A percentile compares a stretch with the other conserved stretches of the same genome.
These are phyloP conservation scores for Ips nitidus DNA, from an alignment of 1,140 invertebrate species.

Conservation along the genomic window DNA sequence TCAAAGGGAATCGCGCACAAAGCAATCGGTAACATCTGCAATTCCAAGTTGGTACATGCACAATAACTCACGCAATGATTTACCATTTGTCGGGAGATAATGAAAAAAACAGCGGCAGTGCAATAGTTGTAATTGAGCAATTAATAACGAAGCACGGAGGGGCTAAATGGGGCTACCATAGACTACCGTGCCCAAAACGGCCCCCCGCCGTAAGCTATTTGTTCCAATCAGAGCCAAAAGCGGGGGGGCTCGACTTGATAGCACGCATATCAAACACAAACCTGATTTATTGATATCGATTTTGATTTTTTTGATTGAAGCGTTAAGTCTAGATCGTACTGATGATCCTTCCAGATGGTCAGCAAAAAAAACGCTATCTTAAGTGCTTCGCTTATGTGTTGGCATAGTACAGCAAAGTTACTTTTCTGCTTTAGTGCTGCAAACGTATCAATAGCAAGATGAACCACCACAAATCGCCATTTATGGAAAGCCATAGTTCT, in stretches of 20 bases:
- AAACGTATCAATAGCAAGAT: no score
- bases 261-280: slow-evolving; percentile 19
- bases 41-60: no score
- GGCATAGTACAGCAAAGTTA: no score
- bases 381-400: no score
- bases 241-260: slow-evolving; percentile 28
- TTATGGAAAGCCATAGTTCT: no score
- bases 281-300: slow-evolving; percentile 4
- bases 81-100: slow-evolving; percentile 21
- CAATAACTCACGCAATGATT: slow-evolving; percentile 14
- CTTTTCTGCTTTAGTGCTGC: no score
- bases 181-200: slow-evolving; percentile 35
- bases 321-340: no score
- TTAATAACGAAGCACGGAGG: slow-evolving; percentile 29
- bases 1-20: no score
- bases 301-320: neutral
- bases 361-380: no score
- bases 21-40: no score
- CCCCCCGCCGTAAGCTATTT: slow-evolving; percentile 23
- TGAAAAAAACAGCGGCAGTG: slow-evolving; percentile 35
- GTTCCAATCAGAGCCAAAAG: slow-evolving; percentile 22
- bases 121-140: slow-evolving; percentile 37
- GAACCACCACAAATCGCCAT: no score
- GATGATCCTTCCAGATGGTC: no score
- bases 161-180: slow-evolving; percentile 33